Percentiles rank a stretch among this genome's conserved stretches.
These are phyloP conservation scores for Drosophila austrosaltans DNA, from an alignment of 2,888 invertebrate species.

Conservation along the genomic window DNA sequence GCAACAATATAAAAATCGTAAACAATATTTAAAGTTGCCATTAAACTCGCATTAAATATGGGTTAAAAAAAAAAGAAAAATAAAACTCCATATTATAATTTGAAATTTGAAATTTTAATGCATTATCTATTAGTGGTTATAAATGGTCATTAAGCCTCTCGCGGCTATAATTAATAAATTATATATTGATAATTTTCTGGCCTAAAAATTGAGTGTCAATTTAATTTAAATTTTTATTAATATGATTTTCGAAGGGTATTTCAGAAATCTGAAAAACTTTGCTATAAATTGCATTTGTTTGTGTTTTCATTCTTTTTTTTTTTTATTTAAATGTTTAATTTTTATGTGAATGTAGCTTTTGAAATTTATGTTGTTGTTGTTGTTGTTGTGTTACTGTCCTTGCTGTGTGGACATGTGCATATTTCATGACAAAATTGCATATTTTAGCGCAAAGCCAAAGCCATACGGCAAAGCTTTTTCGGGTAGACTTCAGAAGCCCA, in stretches of 20 bases:
- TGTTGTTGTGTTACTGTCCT: constrained; percentile 45
- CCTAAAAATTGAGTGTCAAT: not conserved
- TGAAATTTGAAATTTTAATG: not conserved
- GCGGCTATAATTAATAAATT: not conserved
- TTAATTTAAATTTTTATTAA: not conserved
- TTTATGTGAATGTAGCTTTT: constrained; percentile 57
- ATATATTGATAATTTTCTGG: not conserved
- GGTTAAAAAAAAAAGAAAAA: not conserved
- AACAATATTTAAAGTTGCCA: not conserved
- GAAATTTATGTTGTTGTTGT: constrained; percentile 50
- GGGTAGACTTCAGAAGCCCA: not conserved
- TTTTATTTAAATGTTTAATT: constrained; percentile 56
- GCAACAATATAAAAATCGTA: not conserved
- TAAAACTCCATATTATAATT: not conserved
- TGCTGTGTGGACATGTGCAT: constrained; percentile 65
- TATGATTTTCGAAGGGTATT: constrained; percentile 14
- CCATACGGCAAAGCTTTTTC: constrained; percentile 30
- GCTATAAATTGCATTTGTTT: constrained; percentile 23
- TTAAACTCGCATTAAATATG: not conserved
- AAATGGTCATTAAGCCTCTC: not conserved
- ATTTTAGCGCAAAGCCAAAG: constrained; percentile 62
- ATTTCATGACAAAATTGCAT: constrained; percentile 71
- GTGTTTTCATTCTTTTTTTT: constrained; percentile 32
- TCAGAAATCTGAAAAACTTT: constrained; percentile 4
- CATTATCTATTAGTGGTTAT: not conserved